Conservation (phyloP, 2,113 vertebrate genomes). For the Natator depressus region DNA sequence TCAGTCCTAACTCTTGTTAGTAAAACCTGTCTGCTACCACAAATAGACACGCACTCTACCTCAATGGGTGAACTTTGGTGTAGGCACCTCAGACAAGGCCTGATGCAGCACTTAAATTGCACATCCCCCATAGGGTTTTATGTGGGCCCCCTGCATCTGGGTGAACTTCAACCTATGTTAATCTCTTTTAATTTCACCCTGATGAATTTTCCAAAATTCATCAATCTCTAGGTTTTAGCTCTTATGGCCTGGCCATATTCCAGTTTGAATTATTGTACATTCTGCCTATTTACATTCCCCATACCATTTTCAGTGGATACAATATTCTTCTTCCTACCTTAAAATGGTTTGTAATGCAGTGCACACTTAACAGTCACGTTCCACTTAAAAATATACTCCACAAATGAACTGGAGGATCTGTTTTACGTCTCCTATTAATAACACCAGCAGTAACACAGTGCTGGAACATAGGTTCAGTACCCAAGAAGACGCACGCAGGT, state of each 20-base stretch:
- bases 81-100: not conserved
- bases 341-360: not conserved
- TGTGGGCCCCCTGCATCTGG: fast-evolving
- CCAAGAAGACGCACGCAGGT: not conserved
- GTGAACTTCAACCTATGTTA: not conserved
- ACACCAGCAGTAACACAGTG: not conserved
- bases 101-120: not conserved
- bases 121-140: not conserved
- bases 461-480: not conserved
- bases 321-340: not conserved
- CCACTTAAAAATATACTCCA: not conserved
- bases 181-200: not conserved
- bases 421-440: not conserved
- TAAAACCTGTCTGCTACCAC: not conserved
- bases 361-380: not conserved
- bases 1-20: not conserved
- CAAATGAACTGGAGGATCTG: fast-evolving
- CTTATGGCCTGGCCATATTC: not conserved
- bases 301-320: not conserved
- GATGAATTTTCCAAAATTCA: not conserved
- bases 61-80: not conserved
- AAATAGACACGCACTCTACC: not conserved
- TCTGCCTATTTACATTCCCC: not conserved
- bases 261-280: not conserved
- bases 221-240: not conserved